phyloP scores from a whole-genome alignment of 2,797 vertebrate species.

The Eleutherodactylus coqui region DNA sequence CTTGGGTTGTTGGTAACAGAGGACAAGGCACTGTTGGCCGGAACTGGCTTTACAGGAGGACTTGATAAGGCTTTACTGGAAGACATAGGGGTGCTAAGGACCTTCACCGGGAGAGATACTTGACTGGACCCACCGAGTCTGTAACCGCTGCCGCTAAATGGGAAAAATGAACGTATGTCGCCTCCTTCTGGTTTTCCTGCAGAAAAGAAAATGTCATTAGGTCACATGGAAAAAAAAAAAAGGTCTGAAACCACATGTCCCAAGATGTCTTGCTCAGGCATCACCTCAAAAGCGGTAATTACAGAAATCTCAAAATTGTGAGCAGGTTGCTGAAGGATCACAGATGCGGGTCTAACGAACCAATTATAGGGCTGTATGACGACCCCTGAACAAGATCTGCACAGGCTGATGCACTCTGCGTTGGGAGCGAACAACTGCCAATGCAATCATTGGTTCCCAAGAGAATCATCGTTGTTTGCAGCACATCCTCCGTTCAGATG shows the following conservation, averaged over 20 bases:
- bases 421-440: too few relatives aligned
- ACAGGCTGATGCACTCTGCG: too few relatives aligned
- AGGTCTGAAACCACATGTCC: not conserved
- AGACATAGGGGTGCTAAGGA: slow-evolving; percentile 48
- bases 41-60: not conserved
- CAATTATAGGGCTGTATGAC: too few relatives aligned
- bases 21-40: not conserved
- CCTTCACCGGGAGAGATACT: slow-evolving; percentile 60
- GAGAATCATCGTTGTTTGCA: too few relatives aligned
- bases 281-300: not conserved
- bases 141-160: slow-evolving; percentile 89
- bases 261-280: not conserved
- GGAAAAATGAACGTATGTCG: slow-evolving; percentile 76
- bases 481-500: too few relatives aligned
- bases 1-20: slow-evolving; percentile 55
- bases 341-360: too few relatives aligned
- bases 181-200: slow-evolving; percentile 73
- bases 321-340: too few relatives aligned
- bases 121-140: slow-evolving; percentile 77
- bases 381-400: too few relatives aligned
- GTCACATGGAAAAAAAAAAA: not conserved
- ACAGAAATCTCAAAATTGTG: too few relatives aligned
- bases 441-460: too few relatives aligned
- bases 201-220: slow-evolving; percentile 34
- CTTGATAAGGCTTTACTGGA: slow-evolving; percentile 30